phyloP scores from a whole-genome alignment of 1,140 invertebrate genomes.

The Maniola jurtina region DNA sequence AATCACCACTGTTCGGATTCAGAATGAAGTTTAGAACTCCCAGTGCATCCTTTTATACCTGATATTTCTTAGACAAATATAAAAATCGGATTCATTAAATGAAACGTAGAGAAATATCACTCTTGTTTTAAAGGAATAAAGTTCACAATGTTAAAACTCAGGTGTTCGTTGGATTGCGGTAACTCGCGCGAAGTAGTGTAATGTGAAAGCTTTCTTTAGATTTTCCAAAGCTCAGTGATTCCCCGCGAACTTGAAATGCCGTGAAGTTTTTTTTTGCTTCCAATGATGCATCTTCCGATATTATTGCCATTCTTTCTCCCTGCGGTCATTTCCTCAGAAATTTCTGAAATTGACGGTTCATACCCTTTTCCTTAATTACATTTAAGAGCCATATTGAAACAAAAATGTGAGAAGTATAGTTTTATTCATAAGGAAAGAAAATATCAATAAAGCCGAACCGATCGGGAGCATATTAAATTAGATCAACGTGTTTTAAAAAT shows the following conservation, averaged over 20 bases:
- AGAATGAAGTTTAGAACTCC: conserved; percentile 1
- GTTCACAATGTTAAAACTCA: neutral
- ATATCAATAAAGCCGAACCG: too few relatives aligned
- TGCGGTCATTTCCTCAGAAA: too few relatives aligned
- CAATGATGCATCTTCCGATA: neutral
- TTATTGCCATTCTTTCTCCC: too few relatives aligned
- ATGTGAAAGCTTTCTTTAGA: conserved; percentile 7
- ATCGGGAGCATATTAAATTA: too few relatives aligned
- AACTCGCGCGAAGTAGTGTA: neutral
- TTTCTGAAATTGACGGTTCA: too few relatives aligned
- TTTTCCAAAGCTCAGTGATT: conserved; percentile 7
- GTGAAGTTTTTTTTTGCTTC: neutral
- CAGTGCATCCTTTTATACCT: neutral
- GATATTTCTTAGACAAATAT: neutral
- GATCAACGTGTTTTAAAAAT: too few relatives aligned
- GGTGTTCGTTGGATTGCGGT: neutral
- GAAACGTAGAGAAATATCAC: neutral
- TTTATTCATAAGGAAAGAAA: too few relatives aligned
- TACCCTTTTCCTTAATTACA: too few relatives aligned
- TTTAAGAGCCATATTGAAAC: too few relatives aligned
- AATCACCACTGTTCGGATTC: neutral
- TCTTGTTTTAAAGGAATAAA: neutral
- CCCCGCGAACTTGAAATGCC: conserved; percentile 2
- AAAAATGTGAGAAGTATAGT: too few relatives aligned
- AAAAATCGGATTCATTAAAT: neutral